These are phyloP conservation scores for Callopanchax toddi DNA, from an alignment of 2,113 vertebrate genomes.

Conservation along the genomic window DNA sequence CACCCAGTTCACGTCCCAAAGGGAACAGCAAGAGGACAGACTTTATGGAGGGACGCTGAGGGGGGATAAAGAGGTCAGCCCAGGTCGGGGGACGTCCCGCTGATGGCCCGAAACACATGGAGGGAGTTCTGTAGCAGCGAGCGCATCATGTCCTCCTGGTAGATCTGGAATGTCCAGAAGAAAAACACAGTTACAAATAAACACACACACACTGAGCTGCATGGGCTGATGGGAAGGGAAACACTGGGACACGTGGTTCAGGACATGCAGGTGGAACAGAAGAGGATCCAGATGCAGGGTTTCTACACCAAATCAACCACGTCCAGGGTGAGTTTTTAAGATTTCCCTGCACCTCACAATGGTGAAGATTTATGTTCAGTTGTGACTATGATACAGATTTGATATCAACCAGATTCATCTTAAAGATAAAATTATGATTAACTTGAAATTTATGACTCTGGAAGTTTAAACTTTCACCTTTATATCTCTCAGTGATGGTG, in stretches of 20 bases:
- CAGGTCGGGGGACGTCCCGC: conserved; percentile 86
- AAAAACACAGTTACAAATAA: conserved; percentile 1
- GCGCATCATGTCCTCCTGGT: conserved; percentile 90
- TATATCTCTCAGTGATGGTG: too few relatives aligned
- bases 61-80: conserved; percentile 63
- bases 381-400: too few relatives aligned
- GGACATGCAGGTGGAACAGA: background rate
- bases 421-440: too few relatives aligned
- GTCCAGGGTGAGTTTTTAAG: too few relatives aligned
- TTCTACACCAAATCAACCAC: too few relatives aligned
- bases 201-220: background rate
- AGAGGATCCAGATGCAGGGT: too few relatives aligned
- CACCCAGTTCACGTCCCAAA: background rate
- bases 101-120: conserved; percentile 95
- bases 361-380: too few relatives aligned
- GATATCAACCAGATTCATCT: too few relatives aligned
- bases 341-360: too few relatives aligned
- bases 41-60: background rate
- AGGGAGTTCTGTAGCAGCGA: conserved; percentile 90
- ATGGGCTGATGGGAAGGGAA: background rate
- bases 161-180: conserved; percentile 79
- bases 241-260: background rate
- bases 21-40: conserved; percentile 1
- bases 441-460: too few relatives aligned
- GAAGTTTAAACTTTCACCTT: too few relatives aligned